Percentiles rank a stretch among this genome's conserved stretches.
Evolutionary conservation across 2,113 vertebrate genomes (phyloP).

Genomic region (Petromus typicus): DNA sequence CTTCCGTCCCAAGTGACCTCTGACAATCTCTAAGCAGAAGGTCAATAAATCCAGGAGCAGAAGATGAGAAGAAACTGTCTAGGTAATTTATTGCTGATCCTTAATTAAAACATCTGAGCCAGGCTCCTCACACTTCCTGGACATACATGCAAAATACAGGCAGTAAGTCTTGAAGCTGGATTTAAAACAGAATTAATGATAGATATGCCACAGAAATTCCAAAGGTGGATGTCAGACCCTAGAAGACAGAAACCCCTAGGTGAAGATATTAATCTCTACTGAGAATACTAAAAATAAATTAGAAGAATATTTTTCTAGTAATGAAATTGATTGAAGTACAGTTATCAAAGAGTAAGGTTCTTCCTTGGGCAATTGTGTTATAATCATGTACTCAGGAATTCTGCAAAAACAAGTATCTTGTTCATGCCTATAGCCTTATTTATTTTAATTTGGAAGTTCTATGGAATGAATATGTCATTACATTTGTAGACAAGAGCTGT

Average conservation of each 20-base stretch:
- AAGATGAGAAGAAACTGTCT: conserved; percentile 5
- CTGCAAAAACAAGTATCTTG: not conserved
- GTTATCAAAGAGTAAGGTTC: not conserved
- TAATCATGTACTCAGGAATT: not conserved
- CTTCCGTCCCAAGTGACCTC: not conserved
- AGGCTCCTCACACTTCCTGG: not conserved
- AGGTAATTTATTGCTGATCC: conserved; percentile 33
- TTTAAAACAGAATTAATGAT: conserved; percentile 27
- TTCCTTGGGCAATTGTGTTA: not conserved
- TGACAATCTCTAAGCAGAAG: not conserved
- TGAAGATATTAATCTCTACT: not conserved
- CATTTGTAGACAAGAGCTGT: not conserved
- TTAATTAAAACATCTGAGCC: conserved; percentile 41
- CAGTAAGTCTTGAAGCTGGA: not conserved
- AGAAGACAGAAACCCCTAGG: not conserved
- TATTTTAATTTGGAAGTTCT: not conserved
- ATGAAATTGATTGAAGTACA: not conserved
- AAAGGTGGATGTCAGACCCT: not conserved
- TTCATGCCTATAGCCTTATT: not conserved
- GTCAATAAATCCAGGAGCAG: conserved; percentile 9
- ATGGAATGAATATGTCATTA: not conserved
- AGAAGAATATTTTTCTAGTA: not conserved
- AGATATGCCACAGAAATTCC: not conserved
- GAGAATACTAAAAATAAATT: not conserved
- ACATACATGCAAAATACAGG: not conserved